Conservation (phyloP, 1,140 invertebrate species). For the Maniola jurtina region DNA sequence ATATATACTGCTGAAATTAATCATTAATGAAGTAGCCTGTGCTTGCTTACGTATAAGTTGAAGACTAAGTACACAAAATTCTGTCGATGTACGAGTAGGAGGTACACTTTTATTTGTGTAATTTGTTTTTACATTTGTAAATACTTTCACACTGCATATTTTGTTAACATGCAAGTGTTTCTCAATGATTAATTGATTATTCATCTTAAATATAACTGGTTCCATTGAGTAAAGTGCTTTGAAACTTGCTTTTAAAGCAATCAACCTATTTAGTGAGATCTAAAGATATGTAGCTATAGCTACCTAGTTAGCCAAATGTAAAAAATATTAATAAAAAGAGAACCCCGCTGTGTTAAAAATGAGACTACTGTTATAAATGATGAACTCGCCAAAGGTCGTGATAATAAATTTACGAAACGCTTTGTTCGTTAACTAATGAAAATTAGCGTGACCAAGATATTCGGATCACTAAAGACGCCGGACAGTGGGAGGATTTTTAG, state of each 20-base stretch:
- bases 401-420: constrained; percentile 26
- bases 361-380: constrained; percentile 18
- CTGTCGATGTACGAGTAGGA: too few species aligned
- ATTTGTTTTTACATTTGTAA: not conserved
- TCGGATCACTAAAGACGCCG: constrained; percentile 1
- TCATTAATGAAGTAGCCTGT: too few species aligned
- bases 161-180: constrained; percentile 7
- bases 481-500: not conserved
- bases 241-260: constrained; percentile 20
- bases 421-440: constrained; percentile 53
- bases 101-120: too few species aligned
- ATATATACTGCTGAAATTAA: too few species aligned
- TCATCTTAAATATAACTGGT: constrained; percentile 8
- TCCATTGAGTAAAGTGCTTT: constrained; percentile 13
- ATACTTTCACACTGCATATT: not conserved
- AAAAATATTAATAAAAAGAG: not conserved
- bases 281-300: not conserved
- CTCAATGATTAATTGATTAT: constrained; percentile 3
- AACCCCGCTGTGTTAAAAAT: constrained; percentile 5
- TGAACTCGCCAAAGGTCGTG: constrained; percentile 17
- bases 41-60: too few species aligned
- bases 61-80: too few species aligned
- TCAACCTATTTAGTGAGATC: constrained; percentile 11
- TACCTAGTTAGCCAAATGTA: not conserved
- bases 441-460: constrained; percentile 49